Evolutionary conservation across 2,888 invertebrate species (phyloP), one percentile per base, ranked within the genome.

Genomic region (Lasius fuliginosus): DNA sequence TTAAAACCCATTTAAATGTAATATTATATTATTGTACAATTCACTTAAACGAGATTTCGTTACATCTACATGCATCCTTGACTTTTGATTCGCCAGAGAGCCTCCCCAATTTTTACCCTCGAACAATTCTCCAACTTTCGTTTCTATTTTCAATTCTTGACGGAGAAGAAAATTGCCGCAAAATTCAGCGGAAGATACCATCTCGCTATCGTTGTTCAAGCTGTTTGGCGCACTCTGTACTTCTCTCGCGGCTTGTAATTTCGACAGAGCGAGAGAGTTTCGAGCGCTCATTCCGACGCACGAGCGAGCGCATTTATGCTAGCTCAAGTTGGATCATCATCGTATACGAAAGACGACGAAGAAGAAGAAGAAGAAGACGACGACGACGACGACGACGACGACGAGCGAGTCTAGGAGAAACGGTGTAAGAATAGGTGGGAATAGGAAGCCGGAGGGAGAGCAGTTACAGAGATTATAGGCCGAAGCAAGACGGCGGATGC

Each of bases 401-500:
- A 46, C 23, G 64, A 11, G 68, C n/a, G 68, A 67, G 36, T 11
- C 4, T 40, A 15, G n/a, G 56, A 58, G 56, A 58, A n/a, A 33
- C n/a, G 42, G 8, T 11, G 58, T 36, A 79, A 81, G 79, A 71
- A 46, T 62, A 27, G 33, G 46, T 42, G 60, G 33, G 71, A 46
- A 60, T 46, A 58, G 42, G 49, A 75, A 67, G 67, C 11, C 27
- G 27, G 15, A 5, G 30, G 58, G 42, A 23, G 67, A 58, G 53
- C 77, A 36, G 79, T 71, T 60, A 79, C 49, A 65, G 42, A 30
- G 76, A 82, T 82, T 77, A 65, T 77, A 82, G 77, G 71, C 60
- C 33, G 68, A 3, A 40, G 74, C 46, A 46, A 67, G 60, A 73
- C 36, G 73, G 84, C 87, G 89, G 87, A 91, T 91, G 92, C 93